Evolutionary conservation across 1,140 invertebrate genomes (phyloP), one percentile per base, ranked within the genome.

Genomic region (Drosophila nasuta): DNA sequence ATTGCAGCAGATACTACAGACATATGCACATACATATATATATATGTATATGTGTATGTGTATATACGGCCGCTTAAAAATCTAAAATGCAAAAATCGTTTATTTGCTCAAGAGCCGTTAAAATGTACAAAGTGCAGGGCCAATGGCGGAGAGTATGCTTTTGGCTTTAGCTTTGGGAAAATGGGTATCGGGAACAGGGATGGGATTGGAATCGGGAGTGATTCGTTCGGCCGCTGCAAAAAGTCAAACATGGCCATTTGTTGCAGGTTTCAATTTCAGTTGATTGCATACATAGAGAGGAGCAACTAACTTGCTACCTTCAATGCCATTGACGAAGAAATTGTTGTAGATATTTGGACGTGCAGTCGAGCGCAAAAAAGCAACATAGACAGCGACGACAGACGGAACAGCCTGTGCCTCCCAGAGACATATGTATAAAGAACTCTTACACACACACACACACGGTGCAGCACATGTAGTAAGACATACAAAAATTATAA

Each of bases 51-150:
- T 69, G 48, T 63, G n/a, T 20, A 74, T 13, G 41, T 48, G 49
- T 38, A 48, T 62, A 17, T 35, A 69, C 13, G 65, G 66, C 68
- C 59, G 64, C 64, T 67, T 78, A 64, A 78, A 81, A 87, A 83
- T 87, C 64, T 74, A 83, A 87, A 87, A 87, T 87, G 85, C 77
- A 81, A 89, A 87, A 87, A 89, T 87, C 85, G 83, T 88, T 87
- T 87, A 87, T 89, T 89, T 87, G 85, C 74, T 75, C 80, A 80
- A 89, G 70, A 81, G 77, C 85, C 85, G 83, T 83, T 83, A 89
- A 87, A 87, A 89, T 89, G 74, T 81, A 74, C 70, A 75, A 88
- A 78, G 75, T 60, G 58, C 28, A 46, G 64, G 59, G 38, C 41
- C 41, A 20, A 17, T 28, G 43, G 35, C 62, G 64, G 56, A 46